phyloP scores from a whole-genome alignment of 2,797 vertebrate species.

The Remorina albescens region DNA sequence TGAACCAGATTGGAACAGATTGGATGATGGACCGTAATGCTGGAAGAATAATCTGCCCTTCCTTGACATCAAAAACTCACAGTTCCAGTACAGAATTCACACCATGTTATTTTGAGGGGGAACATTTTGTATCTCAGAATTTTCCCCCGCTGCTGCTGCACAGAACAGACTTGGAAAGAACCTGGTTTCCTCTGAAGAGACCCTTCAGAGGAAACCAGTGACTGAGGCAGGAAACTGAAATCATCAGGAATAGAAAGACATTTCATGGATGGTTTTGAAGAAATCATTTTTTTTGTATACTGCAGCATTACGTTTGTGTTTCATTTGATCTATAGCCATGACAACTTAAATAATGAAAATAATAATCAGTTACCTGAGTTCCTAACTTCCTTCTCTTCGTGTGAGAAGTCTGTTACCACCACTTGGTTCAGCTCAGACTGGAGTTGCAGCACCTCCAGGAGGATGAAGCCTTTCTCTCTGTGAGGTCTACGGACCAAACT shows the following conservation, averaged over 20 bases:
- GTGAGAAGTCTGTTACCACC: constrained; percentile 31
- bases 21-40: too few species aligned
- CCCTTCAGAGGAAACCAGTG: too few species aligned
- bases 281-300: too few species aligned
- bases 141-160: not conserved
- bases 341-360: too few species aligned
- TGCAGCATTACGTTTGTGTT: too few species aligned
- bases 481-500: constrained; percentile 30
- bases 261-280: not conserved
- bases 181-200: not conserved
- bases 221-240: not conserved
- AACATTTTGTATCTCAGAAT: too few species aligned
- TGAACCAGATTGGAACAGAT: constrained; percentile 8
- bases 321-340: too few species aligned
- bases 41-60: too few species aligned
- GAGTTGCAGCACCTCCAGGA: constrained; percentile 47
- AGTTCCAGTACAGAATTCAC: too few species aligned
- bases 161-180: not conserved
- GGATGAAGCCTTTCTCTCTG: constrained; percentile 34
- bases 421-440: constrained; percentile 50
- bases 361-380: constrained; percentile 21
- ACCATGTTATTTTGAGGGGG: too few species aligned
- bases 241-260: too few species aligned
- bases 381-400: constrained; percentile 52
- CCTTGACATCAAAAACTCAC: too few species aligned